These are phyloP conservation scores for Sinotaia quadrata DNA, from an alignment of 2,888 invertebrate species.

Conservation along the genomic window DNA sequence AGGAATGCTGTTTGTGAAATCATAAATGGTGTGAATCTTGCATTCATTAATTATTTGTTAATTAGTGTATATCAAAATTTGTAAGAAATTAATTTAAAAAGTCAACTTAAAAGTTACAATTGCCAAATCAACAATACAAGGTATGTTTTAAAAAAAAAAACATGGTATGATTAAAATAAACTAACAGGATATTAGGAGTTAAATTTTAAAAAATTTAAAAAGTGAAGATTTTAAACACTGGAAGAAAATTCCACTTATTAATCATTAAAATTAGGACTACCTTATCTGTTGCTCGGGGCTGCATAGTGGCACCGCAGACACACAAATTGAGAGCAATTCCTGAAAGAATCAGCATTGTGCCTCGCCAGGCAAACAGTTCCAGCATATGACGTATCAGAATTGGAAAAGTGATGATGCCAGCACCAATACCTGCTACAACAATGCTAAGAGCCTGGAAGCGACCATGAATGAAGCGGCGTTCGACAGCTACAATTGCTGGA, in stretches of 20 bases:
- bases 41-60: too few species aligned
- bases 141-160: too few species aligned
- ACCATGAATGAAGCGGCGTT: constrained; percentile 58
- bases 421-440: constrained; percentile 61
- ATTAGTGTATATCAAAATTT: too few species aligned
- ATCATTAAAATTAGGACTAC: constrained; percentile 6
- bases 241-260: neutral
- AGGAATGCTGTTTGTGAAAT: too few species aligned
- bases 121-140: too few species aligned
- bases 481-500: constrained; percentile 66
- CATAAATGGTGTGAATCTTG: too few species aligned
- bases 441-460: constrained; percentile 61
- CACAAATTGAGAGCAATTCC: constrained; percentile 62
- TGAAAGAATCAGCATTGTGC: constrained; percentile 59
- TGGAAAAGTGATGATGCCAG: constrained; percentile 65
- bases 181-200: too few species aligned
- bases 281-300: constrained; percentile 47
- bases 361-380: constrained; percentile 60
- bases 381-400: constrained; percentile 57
- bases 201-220: too few species aligned
- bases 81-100: too few species aligned
- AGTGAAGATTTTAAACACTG: too few species aligned
- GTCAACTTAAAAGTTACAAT: too few species aligned
- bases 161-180: too few species aligned
- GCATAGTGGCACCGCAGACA: constrained; percentile 64